Conservation (phyloP, 2,797 vertebrate species). For the Cynopterus sphinx region DNA sequence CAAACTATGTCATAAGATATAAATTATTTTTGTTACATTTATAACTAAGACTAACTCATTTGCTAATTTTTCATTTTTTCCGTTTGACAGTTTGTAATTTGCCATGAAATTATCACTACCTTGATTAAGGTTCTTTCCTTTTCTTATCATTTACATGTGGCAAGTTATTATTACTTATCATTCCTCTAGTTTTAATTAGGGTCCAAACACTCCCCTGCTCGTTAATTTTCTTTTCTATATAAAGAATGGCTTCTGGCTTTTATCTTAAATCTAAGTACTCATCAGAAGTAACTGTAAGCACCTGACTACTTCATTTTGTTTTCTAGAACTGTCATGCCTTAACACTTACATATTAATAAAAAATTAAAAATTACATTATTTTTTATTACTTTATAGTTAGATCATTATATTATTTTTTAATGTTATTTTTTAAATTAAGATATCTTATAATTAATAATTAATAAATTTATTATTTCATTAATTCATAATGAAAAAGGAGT, state of each 20-base stretch:
- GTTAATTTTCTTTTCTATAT: conserved; percentile 23
- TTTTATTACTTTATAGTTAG: conserved; percentile 14
- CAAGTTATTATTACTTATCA: conserved; percentile 17
- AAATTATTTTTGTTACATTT: conserved; percentile 6
- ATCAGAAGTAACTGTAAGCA: neutral
- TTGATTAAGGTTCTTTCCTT: neutral
- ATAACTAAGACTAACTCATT: neutral
- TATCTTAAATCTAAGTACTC: conserved; percentile 12
- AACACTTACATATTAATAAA: neutral
- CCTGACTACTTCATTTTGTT: conserved; percentile 1
- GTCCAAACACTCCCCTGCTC: neutral
- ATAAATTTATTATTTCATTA: conserved; percentile 4
- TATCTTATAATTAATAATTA: neutral
- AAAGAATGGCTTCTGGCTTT: neutral
- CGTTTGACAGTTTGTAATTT: neutral
- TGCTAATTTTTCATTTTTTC: neutral
- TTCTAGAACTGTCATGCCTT: neutral
- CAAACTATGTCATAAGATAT: neutral
- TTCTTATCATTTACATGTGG: neutral
- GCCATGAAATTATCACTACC: neutral
- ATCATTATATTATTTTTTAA: neutral
- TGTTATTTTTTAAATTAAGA: neutral
- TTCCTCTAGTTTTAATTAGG: conserved; percentile 11
- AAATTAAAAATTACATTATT: neutral
- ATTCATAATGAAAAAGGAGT: neutral